Base-by-base conservation (phyloP, 53 echinoderm and acorn worm genomes). In the Luidia sarsii region DNA sequence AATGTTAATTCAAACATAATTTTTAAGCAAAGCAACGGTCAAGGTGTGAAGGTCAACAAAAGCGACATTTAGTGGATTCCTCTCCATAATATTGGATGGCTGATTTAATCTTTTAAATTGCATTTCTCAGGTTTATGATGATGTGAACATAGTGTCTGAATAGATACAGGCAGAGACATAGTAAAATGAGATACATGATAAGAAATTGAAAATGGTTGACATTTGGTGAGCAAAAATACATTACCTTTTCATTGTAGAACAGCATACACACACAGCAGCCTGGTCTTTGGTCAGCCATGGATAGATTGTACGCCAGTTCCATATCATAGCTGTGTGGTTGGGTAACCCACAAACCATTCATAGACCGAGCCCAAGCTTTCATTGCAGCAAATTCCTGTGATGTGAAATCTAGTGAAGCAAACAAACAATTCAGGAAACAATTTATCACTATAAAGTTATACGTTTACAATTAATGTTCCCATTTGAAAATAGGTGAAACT, bases 241-340 rank as follows among this genome's bases (percentile, higher is more conserved):
- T 68, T 22, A 99, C 99, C 91, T 91, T 94, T 48, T 93, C 91
- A 82, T 93, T 88, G 75, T 84, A 93, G 68, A 99, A 99, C 19
- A 99, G 65, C 82, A 81, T 80, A 70, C 99, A 99, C n/a, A 99
- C 91, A 63, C 93, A 91, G 51, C 99, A 99, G 48, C 93, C 91
- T 43, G 94, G 94, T 48, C 87, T 86, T 80, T 91, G 89, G 43
- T 99, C 91, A 18, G 99, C 91, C 79, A 94, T 83, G 37, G 94
- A 94, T 11, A 86, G 79, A 64, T 99, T 99, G 67, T 89, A 80
- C 7, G 93, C 89, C 75, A 87, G 86, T 38, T 99, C 99, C 84
- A 91, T 91, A 68, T 83, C 84, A 91, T 94, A 99, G 73, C 89
- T 88, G 29, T 90, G 82, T 11, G 99, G 99, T 57, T 99, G 99